Evolutionary conservation across 2,888 invertebrate species (phyloP).

Genomic region (Trissolcus japonicus): DNA sequence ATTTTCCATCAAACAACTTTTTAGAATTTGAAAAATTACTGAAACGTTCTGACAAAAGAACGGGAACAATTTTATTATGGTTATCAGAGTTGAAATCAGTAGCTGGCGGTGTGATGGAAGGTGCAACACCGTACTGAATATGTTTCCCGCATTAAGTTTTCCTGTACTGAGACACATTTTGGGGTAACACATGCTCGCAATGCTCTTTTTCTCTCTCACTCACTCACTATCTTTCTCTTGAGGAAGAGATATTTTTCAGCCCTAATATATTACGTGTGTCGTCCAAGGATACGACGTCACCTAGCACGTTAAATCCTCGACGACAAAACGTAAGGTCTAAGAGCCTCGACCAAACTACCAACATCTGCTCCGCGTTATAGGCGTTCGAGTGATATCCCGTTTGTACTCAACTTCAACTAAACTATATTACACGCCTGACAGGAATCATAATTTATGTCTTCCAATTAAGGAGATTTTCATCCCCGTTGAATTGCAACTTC

Average conservation of each 20-base stretch:
- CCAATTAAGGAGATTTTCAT: conserved; percentile 19
- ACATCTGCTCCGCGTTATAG: conserved; percentile 35
- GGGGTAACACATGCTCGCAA: conserved; percentile 44
- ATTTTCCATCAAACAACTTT: too few relatives aligned
- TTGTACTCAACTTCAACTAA: conserved; percentile 33
- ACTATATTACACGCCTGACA: conserved; percentile 31
- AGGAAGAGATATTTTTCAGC: conserved; percentile 49
- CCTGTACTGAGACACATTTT: conserved; percentile 34
- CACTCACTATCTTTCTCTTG: too few relatives aligned
- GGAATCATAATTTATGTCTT: conserved; percentile 44
- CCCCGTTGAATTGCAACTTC: not conserved
- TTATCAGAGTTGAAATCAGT: conserved; percentile 49
- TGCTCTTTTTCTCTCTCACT: not conserved
- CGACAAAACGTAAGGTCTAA: conserved; percentile 40
- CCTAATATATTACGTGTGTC: conserved; percentile 58
- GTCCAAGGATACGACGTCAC: conserved; percentile 50
- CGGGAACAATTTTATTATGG: conserved; percentile 41
- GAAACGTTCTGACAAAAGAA: not conserved
- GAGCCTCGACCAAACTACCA: conserved; percentile 28
- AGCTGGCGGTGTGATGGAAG: conserved; percentile 35
- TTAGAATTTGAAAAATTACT: too few relatives aligned
- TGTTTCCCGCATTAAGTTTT: conserved; percentile 47
- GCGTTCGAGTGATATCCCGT: conserved; percentile 47
- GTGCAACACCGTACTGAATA: conserved; percentile 57
- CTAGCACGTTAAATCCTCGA: conserved; percentile 44